Percentiles rank a stretch among this genome's conserved stretches.
Conservation (phyloP, 2,113 vertebrate genomes). For the Aldabrachelys gigantea region DNA sequence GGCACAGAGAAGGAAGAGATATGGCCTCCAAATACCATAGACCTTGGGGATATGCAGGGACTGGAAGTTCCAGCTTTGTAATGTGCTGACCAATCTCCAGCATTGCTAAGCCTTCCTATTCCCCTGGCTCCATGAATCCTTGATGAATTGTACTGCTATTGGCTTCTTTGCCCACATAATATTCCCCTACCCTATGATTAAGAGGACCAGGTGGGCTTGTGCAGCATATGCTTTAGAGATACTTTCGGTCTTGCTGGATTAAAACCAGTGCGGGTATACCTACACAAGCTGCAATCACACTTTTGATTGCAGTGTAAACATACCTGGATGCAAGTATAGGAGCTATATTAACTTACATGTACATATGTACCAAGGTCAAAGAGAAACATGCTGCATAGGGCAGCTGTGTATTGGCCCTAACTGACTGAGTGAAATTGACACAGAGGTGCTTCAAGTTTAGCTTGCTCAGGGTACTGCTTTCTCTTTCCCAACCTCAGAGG, state of each 20-base stretch:
- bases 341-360: background rate
- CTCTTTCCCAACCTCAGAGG: background rate
- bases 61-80: background rate
- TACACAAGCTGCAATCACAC: background rate
- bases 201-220: background rate
- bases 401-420: background rate
- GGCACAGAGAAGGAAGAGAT: accelerated
- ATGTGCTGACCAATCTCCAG: background rate
- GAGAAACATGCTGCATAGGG: background rate
- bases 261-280: background rate
- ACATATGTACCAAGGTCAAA: background rate
- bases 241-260: background rate
- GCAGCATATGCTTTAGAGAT: background rate
- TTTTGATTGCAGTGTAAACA: background rate
- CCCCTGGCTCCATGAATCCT: background rate
- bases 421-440: background rate
- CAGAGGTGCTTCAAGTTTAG: background rate
- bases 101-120: background rate
- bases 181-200: background rate
- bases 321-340: accelerated
- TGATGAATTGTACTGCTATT: background rate
- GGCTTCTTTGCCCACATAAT: background rate
- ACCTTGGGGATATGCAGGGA: background rate
- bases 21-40: background rate
- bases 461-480: background rate